phyloP scores from a whole-genome alignment of 1,140 invertebrate species.

The Ips nitidus region DNA sequence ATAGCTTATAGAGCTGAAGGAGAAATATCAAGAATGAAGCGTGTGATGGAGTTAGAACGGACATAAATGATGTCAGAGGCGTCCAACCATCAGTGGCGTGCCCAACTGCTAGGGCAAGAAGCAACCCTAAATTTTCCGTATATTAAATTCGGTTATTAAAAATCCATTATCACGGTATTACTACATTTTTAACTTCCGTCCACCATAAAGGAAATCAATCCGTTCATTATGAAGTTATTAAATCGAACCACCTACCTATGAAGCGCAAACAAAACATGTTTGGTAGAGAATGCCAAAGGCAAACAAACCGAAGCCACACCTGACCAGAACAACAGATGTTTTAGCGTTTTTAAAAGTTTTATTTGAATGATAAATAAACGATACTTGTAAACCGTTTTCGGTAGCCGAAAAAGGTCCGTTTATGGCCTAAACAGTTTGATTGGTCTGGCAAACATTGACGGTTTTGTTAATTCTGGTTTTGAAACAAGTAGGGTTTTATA shows the following conservation, averaged over 20 bases:
- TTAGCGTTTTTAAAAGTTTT: constrained; percentile 16
- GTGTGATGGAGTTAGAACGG: constrained; percentile 17
- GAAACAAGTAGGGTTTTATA: not conserved
- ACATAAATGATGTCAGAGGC: constrained; percentile 8
- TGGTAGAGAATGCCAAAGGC: constrained; percentile 7
- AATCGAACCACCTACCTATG: not conserved
- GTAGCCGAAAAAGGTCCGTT: constrained; percentile 14
- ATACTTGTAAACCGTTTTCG: constrained; percentile 10
- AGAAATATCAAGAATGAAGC: not conserved
- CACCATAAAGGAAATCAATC: not conserved
- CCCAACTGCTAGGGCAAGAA: too few species aligned
- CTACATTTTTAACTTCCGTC: not conserved
- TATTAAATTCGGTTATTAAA: not conserved
- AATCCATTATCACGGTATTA: constrained; percentile 6
- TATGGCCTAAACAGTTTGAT: constrained; percentile 14
- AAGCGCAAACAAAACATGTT: constrained; percentile 3
- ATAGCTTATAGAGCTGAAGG: not conserved
- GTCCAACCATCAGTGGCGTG: not conserved
- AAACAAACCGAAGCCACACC: constrained; percentile 14
- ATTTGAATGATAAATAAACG: constrained; percentile 20
- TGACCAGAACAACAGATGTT: constrained; percentile 23
- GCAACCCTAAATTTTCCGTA: too few species aligned
- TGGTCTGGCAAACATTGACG: not conserved
- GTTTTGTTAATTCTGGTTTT: not conserved
- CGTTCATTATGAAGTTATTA: constrained; percentile 3